Evolutionary conservation across 30 jellyfish, hydroid and myxozoan genomes (phyloP), one percentile per base, ranked within the genome.

Genomic region (Aurelia coerulea): DNA sequence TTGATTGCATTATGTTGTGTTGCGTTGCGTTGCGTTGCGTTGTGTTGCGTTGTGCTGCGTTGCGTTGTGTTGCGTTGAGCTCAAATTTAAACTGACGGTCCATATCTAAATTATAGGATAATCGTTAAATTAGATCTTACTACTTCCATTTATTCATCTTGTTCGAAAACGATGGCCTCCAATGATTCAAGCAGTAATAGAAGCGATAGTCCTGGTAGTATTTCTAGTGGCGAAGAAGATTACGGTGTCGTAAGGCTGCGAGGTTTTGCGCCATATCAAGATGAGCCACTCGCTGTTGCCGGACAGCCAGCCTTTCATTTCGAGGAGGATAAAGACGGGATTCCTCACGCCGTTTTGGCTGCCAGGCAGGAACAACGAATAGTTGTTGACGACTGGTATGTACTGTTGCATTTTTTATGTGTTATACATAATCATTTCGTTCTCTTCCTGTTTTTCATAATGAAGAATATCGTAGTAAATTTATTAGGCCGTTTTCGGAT

Each of bases 251-350:
- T 80, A 34, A 42, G 39, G 33, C 65, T 80, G 63, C 73, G 2
- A 23, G 75, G 65, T 8, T 4, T 15, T 64, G 74, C 73, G n/a
- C 90, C 90, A n/a, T 80, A 80, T 60, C 90, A 80, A 66, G 81
- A 80, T 53, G 74, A 80, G 31, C 90, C 82, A 29, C 90, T 65
- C 32, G 76, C 81, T 10, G 37, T 70, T 10, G 66, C 62, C 19
- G 80, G 80, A 3, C 81, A n/a, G 31, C 81, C 81, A 42, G n/a
- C n/a, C n/a, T n/a, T n/a, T n/a, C n/a, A n/a, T n/a, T n/a, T n/a
- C n/a, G n/a, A n/a, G n/a, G n/a, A n/a, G n/a, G n/a, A n/a, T n/a
- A n/a, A n/a, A n/a, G n/a, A n/a, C n/a, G n/a, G n/a, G n/a, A n/a
- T n/a, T n/a, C n/a, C n/a, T n/a, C n/a, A n/a, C n/a, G n/a, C n/a